These are phyloP conservation scores for Emydocephalus ijimae DNA, from an alignment of 2,113 vertebrate genomes.

Conservation along the genomic window DNA sequence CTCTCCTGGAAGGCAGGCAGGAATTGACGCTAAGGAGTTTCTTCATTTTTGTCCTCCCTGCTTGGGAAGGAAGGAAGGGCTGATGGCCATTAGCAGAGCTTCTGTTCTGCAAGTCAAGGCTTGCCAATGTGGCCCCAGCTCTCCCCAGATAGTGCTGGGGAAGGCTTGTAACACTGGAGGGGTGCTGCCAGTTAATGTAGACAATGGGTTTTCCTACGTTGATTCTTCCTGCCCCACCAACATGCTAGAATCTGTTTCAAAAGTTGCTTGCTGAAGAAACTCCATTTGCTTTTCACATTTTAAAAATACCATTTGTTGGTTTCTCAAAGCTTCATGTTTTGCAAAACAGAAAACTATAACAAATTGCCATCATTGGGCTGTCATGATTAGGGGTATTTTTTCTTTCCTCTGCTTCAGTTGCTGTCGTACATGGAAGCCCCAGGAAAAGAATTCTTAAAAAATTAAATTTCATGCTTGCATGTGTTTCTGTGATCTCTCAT, in stretches of 20 bases:
- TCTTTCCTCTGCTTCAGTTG: conserved; percentile 51
- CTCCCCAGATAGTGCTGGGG: background rate
- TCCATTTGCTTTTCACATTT: background rate
- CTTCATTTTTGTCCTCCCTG: background rate
- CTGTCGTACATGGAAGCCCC: conserved; percentile 62
- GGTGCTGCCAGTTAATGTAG: background rate
- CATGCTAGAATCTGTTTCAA: background rate
- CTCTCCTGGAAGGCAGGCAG: background rate
- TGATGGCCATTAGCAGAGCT: background rate
- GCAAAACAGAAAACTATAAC: conserved; percentile 32
- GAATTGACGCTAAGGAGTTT: background rate
- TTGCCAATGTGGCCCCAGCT: background rate
- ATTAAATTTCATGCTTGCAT: conserved; percentile 82
- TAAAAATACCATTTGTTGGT: background rate
- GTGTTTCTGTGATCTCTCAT: conserved; percentile 81
- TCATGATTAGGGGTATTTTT: conserved; percentile 59
- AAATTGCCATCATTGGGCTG: conserved; percentile 66
- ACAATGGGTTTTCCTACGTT: background rate
- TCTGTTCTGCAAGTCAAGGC: background rate
- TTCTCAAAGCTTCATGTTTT: conserved; percentile 51
- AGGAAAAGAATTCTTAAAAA: conserved; percentile 74
- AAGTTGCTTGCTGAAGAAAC: background rate
- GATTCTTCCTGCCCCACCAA: background rate
- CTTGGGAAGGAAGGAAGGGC: background rate
- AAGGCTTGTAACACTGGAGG: background rate